Conservation (phyloP, 2,113 vertebrate genomes). For the Lanius ludovicianus region DNA sequence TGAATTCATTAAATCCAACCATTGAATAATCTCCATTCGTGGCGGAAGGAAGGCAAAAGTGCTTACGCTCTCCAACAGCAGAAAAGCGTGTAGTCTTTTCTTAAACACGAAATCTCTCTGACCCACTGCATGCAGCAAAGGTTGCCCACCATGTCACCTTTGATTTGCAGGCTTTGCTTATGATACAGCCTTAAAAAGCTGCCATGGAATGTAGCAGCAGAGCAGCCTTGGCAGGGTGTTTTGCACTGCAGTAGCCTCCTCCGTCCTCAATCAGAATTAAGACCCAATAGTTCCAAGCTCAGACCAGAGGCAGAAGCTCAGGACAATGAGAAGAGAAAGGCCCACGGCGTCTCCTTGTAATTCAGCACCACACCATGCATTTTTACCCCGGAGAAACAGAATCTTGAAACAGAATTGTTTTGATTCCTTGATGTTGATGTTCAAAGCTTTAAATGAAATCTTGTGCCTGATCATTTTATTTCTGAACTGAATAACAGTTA, state of each 20-base stretch:
- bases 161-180: slow-evolving; percentile 8
- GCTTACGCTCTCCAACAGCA: slow-evolving; percentile 23
- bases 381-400: neutral
- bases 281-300: slow-evolving; percentile 13
- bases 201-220: neutral
- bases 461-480: slow-evolving; percentile 2
- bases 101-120: neutral
- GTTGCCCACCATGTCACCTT: neutral
- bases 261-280: neutral
- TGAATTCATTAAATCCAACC: slow-evolving; percentile 67
- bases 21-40: slow-evolving; percentile 55
- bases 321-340: neutral
- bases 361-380: neutral
- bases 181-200: neutral
- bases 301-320: neutral
- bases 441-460: slow-evolving; percentile 27
- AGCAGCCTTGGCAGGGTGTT: neutral
- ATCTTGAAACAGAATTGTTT: neutral
- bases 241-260: neutral
- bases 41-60: slow-evolving; percentile 38
- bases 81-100: slow-evolving; percentile 4
- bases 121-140: neutral
- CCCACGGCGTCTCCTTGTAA: neutral
- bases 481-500: slow-evolving; percentile 17
- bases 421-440: neutral